A percentile compares a stretch with the other conserved stretches of the same genome.
phyloP scores from a whole-genome alignment of 2,113 vertebrate species.

The Oreocharis arfaki region DNA sequence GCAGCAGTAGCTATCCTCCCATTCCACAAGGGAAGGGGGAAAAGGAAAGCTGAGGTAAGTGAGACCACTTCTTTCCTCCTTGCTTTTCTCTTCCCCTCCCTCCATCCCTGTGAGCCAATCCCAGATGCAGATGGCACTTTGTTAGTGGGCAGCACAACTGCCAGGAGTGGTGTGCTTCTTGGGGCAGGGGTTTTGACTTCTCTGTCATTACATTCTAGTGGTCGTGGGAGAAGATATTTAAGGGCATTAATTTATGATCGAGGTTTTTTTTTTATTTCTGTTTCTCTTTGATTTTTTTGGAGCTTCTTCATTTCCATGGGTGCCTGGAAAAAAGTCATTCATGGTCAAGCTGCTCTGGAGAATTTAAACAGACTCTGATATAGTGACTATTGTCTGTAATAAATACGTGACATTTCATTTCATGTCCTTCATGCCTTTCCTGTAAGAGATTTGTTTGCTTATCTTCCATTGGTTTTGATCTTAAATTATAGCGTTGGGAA shows the following conservation, averaged over 20 bases:
- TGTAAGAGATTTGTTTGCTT: neutral
- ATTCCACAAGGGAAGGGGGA: neutral
- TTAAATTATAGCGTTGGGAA: neutral
- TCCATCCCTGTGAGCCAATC: neutral
- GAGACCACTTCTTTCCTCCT: neutral
- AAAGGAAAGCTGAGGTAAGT: neutral
- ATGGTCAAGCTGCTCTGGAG: neutral
- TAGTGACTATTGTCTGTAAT: conserved; percentile 10
- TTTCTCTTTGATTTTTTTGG: neutral
- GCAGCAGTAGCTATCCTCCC: neutral
- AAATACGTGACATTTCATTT: conserved; percentile 8
- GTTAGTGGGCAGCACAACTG: neutral
- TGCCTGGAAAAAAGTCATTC: neutral
- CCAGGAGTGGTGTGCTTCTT: neutral
- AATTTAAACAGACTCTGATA: neutral
- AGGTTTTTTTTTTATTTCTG: neutral
- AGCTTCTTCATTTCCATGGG: neutral
- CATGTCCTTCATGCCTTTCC: neutral
- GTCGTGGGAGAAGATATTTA: neutral
- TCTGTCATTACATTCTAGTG: neutral
- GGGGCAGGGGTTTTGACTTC: neutral
- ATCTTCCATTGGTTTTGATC: neutral
- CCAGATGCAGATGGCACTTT: neutral
- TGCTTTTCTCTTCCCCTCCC: neutral
- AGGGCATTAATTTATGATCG: conserved; percentile 22